Evolutionary conservation across 2,797 vertebrate species (phyloP).

Genomic region (Sardinella longiceps): DNA sequence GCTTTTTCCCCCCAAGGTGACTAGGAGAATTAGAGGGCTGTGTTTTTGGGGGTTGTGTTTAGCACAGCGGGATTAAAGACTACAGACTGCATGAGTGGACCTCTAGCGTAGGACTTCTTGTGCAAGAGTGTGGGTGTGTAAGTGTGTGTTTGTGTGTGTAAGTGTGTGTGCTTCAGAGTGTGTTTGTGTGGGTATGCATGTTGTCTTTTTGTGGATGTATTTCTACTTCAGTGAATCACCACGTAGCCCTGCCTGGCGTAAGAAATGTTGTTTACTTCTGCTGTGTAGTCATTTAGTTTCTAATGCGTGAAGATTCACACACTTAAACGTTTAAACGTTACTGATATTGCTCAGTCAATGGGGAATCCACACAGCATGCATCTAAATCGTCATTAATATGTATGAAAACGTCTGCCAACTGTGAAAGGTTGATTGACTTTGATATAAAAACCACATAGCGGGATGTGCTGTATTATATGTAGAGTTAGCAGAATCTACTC

Average conservation of each 20-base stretch:
- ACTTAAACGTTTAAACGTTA: too few species aligned
- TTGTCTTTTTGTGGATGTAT: neutral
- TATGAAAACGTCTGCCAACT: too few species aligned
- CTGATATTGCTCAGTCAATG: too few species aligned
- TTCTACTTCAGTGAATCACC: neutral
- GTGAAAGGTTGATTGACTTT: too few species aligned
- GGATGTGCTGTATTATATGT: neutral
- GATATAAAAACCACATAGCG: too few species aligned
- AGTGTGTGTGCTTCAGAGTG: neutral
- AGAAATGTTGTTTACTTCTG: neutral
- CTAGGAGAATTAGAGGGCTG: neutral
- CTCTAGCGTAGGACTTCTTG: neutral
- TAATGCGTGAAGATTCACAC: too few species aligned
- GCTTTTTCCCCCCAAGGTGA: neutral
- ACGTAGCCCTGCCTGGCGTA: neutral
- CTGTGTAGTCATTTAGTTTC: neutral
- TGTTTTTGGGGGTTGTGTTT: neutral
- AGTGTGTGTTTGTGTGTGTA: neutral
- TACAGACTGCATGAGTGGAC: neutral
- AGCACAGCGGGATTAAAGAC: neutral
- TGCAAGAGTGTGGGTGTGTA: neutral
- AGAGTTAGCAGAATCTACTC: neutral
- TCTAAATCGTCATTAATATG: too few species aligned
- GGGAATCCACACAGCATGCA: too few species aligned
- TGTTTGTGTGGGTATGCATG: neutral